Base-by-base conservation (phyloP, 2,888 invertebrate genomes). In the Nipponacmea schrenckii region DNA sequence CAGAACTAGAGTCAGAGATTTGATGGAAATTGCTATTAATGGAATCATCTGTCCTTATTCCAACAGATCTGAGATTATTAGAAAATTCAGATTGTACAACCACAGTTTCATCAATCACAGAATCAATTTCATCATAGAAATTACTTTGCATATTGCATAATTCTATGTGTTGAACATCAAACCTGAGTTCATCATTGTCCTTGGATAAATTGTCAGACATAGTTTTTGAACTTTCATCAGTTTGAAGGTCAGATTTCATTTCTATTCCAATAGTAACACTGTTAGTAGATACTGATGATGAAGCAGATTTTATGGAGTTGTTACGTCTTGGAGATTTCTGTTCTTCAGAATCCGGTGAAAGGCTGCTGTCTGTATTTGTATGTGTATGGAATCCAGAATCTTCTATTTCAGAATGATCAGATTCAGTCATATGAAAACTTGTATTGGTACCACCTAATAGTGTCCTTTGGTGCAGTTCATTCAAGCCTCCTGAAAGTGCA, bases 301-400 rank as follows among this genome's bases (percentile, higher is more conserved):
- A 20, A 7, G n/a, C 8, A 10, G 24, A 56, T 56, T 24, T 24
- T 20, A 24, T 24, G 56, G 56, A 56, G 10, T 20, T 20, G 20
- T 20, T 56, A 2, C 56, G 56, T 24, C 56, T 56, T 24, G 56
- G 56, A 24, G 56, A 56, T 24, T 24, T 56, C 2, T 56, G 56
- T 20, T 56, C 56, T 56, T 56, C 56, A 24, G 56, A 56, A 56
- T 56, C 56, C 2, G 56, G 56, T 10, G 56, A 56, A 24, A 56
- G 24, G n/a, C 56, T 56, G 56, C 56, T 56, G 56, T 56, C 56
- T 12, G 56, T 56, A 20, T 20, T 56, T 56, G 56, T 56, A 56
- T 24, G 56, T 24, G 56, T 56, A 56, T 56, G 56, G 56, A 56
- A 56, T 56, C 56, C 56, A 56, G 56, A 56, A 56, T 56, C 56